Base-by-base conservation (phyloP, 2,113 vertebrate species). In the Heloderma charlesbogerti region DNA sequence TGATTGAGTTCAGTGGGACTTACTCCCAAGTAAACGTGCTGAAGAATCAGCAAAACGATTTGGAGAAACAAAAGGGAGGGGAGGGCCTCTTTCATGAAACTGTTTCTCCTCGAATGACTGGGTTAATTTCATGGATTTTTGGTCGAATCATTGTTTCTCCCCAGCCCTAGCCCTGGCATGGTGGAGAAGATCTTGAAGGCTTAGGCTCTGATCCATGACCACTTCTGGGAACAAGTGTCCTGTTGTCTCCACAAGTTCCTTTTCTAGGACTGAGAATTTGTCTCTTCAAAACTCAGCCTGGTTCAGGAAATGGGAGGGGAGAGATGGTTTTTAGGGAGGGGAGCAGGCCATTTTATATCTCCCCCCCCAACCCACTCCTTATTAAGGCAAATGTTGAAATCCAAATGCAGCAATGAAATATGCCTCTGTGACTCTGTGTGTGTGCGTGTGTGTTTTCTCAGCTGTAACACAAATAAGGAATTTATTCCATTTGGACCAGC, bases 401-500 rank as follows among this genome's bases (percentile, higher is more conserved):
- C 87, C 93, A 97, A 97, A 95, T 93, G 95, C 80, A 4, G 93
- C 91, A 93, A 94, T 95, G 5, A 97, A 97, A 96, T 87, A 84
- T 72, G 83, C 87, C 95, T 91, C 90, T 96, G 94, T 96, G 94
- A 96, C 92, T 95, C 95, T 95, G 48, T 85, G 18, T 51, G 51
- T 94, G 16, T 78, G 75, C 45, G 75, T 40, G 43, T 74, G 90
- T 97, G 96, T 97, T 97, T 98, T 97, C 97, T 95, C 96, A 97
- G 97, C 97, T 97, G 96, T 93, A 97, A 96, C 95, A 96, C 97
- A 97, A 97, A 97, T 92, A 97, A 93, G 91, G 95, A 94, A 96
- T 96, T 96, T 96, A 92, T 97, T 97, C 97, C 96, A 96, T 96
- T 96, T 95, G 96, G 96, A 97, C 94, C 95, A 89, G 90, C 86